Percentiles rank a stretch among this genome's conserved stretches.
Evolutionary conservation across 2,797 vertebrate genomes (phyloP).

Genomic region (Sebastes goodei): DNA sequence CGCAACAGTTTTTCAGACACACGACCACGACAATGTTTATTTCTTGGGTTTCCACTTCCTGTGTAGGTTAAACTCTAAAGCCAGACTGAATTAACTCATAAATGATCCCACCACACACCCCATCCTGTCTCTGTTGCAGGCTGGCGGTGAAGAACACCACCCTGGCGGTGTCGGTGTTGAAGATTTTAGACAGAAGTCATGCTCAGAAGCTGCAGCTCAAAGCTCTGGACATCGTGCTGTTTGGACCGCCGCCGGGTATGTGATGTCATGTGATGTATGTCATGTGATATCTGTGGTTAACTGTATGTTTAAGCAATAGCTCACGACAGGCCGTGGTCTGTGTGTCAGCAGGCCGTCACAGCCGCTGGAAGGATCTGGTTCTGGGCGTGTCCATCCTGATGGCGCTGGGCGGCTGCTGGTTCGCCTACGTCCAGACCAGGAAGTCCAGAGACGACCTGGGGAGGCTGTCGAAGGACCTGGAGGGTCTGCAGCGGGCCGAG

Average conservation of each 20-base stretch:
- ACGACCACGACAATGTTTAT: not conserved
- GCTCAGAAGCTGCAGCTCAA: conserved; percentile 95
- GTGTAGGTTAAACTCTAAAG: too few relatives aligned
- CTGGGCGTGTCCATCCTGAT: conserved; percentile 90
- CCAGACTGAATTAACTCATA: too few relatives aligned
- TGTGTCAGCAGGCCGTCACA: conserved; percentile 71
- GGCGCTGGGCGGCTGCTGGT: conserved; percentile 93
- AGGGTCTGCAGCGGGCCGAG: conserved; percentile 92
- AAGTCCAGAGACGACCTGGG: conserved; percentile 90
- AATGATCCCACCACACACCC: not conserved
- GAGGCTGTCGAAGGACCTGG: conserved; percentile 94
- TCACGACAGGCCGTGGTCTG: too few relatives aligned
- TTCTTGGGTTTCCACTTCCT: too few relatives aligned
- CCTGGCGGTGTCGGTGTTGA: conserved; percentile 85
- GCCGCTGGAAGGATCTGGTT: conserved; percentile 91
- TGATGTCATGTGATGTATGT: too few relatives aligned
- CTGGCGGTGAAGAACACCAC: conserved; percentile 92
- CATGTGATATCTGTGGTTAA: too few relatives aligned
- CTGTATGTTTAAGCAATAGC: too few relatives aligned
- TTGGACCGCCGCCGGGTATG: conserved; percentile 75
- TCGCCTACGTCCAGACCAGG: conserved; percentile 90
- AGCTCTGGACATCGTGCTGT: conserved; percentile 92
- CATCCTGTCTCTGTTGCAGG: conserved; percentile 65
- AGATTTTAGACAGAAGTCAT: conserved; percentile 91
- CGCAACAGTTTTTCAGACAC: not conserved